Conservation (phyloP, 2,888 invertebrate genomes). For the Nomada ferruginata region DNA sequence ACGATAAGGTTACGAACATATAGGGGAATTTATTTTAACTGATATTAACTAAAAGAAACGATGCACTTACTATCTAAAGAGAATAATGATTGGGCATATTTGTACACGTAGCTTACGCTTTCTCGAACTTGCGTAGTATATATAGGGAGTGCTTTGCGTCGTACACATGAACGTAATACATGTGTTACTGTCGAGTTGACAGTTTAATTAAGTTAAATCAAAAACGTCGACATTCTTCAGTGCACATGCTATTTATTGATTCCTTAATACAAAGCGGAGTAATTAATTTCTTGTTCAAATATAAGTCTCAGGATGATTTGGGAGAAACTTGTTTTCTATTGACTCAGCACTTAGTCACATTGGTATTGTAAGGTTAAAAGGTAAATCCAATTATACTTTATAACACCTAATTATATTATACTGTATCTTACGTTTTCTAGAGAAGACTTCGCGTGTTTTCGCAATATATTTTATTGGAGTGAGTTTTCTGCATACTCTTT, state of each 20-base stretch:
- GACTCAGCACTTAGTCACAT: constrained; percentile 35
- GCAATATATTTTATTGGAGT: constrained; percentile 9
- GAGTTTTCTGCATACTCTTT: not conserved
- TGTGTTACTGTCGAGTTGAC: constrained; percentile 58
- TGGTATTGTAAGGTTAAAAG: constrained; percentile 61
- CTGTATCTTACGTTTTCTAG: not conserved
- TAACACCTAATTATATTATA: constrained; percentile 13
- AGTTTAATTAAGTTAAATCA: constrained; percentile 58
- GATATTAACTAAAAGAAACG: constrained; percentile 1
- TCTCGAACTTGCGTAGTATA: constrained; percentile 2
- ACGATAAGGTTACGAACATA: constrained; percentile 23
- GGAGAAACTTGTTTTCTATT: constrained; percentile 26
- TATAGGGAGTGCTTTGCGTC: constrained; percentile 26
- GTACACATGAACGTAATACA: constrained; percentile 32
- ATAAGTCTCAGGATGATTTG: constrained; percentile 46
- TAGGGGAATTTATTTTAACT: constrained; percentile 39
- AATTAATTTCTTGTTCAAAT: constrained; percentile 28
- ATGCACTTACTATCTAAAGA: constrained; percentile 7
- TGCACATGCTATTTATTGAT: constrained; percentile 40
- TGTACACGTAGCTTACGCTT: constrained; percentile 19
- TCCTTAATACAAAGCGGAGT: constrained; percentile 29
- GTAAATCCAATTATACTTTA: constrained; percentile 53
- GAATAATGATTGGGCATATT: constrained; percentile 49
- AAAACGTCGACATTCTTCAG: constrained; percentile 29
- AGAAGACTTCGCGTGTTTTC: constrained; percentile 10